phyloP scores from a whole-genome alignment of 2,113 vertebrate genomes.

The Neolamprologus fasciatus region DNA sequence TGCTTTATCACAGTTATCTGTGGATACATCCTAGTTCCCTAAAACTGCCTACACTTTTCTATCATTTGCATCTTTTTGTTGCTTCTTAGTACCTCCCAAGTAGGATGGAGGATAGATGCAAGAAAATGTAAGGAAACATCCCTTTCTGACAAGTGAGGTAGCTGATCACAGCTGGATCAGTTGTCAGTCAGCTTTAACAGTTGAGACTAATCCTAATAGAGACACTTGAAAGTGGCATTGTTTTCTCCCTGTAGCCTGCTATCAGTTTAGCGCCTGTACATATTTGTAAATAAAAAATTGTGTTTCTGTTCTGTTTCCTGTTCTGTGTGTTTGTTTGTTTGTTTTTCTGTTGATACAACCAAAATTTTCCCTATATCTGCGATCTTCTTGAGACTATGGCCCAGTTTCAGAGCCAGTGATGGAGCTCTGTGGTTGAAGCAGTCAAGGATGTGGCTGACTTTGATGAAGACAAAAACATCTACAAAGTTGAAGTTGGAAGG shows the following conservation, averaged over 20 bases:
- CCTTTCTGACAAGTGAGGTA: fast-evolving
- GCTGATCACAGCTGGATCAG: background rate
- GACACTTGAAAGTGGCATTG: background rate
- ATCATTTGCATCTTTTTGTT: background rate
- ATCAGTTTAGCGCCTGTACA: background rate
- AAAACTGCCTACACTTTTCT: background rate
- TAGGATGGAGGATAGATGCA: background rate
- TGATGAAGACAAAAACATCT: background rate
- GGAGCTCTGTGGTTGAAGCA: fast-evolving
- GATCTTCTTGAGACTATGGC: constrained; percentile 5
- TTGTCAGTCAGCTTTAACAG: background rate
- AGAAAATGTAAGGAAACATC: background rate
- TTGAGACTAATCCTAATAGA: background rate
- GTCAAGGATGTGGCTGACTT: background rate
- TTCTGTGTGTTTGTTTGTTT: background rate
- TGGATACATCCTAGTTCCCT: background rate
- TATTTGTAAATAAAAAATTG: background rate
- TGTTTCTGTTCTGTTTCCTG: background rate
- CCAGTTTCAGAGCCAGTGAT: constrained; percentile 11
- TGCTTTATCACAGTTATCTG: background rate
- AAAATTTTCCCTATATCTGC: background rate
- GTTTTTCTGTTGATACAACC: background rate
- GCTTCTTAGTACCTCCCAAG: background rate
- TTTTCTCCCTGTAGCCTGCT: background rate
- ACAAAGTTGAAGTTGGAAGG: constrained; percentile 1